Evolutionary conservation across 1,140 invertebrate species (phyloP), one percentile per base, ranked within the genome.

Genomic region (Tetramorium parvispinum): DNA sequence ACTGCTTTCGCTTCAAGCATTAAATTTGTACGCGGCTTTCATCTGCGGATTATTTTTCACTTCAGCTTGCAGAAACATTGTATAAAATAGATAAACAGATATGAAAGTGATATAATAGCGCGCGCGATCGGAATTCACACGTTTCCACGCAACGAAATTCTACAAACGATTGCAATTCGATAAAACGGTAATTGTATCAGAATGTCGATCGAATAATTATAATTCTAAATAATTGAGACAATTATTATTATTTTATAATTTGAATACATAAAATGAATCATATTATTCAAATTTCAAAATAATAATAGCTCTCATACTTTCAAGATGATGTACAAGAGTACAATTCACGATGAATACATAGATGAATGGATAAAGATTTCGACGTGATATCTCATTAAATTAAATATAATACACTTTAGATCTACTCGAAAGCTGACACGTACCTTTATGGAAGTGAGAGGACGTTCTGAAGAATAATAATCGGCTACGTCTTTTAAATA

Each of bases 21-120:
- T 73, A 83, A 83, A 83, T 83, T 73, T 83, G 66, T 59, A 59
- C 79, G 24, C n/a, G 11, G 40, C 66, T 71, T 82, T 71, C 68
- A 73, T 73, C 37, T 43, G 3, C 43, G 66, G 40, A 83, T 83
- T 61, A 83, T 73, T 83, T 73, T 83, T 83, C 68, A 49, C 49
- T 32, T 68, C 53, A 16, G 37, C 21, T 37, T 27, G 57, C 68
- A 83, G 27, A 37, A 71, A 46, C 37, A 18, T 16, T 13, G 21
- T 51, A 16, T 43, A 59, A 16, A 63, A 61, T 66, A 61, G 32
- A 83, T 49, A 55, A 43, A 57, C 40, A 27, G 27, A 49, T 59
- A 53, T 27, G 16, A 66, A 40, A 57, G 53, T 37, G 18, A 40
- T 24, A 68, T 1, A 57, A 78, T 24, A 18, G 51, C 32, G 6